Evolutionary conservation across 2,797 vertebrate species (phyloP), one percentile per base, ranked within the genome.

Genomic region (Eulemur mongoz): DNA sequence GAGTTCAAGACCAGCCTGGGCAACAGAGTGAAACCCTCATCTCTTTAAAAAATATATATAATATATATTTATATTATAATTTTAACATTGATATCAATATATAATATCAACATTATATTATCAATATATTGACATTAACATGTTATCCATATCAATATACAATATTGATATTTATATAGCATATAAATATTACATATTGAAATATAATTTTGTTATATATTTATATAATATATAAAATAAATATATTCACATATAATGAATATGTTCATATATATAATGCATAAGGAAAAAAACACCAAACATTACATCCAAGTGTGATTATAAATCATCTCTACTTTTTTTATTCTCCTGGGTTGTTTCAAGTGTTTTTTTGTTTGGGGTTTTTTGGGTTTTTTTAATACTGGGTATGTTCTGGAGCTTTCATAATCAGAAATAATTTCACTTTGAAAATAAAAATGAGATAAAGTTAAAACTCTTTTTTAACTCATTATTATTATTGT

Each of bases 361-460:
- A 79, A 79, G 40, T 89, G 27, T 73, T 91, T 59, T 59, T 59
- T 59, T 30, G 30, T 45, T 91, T 67, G 78, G 73, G 30, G 40
- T 52, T 88, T 88, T 38, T 80, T 40, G 50, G 52, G 8, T 3
- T 61, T 38, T 93, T 63, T 76, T 35, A 23, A 61, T 40, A 89
- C 14, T 63, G 50, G 86, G 57, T n/a, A 75, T 67, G 18, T 69
- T 78, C 14, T 63, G 1, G 38, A 73, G 69, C 22, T 82, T 79
- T 92, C 59, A 93, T 57, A 83, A 75, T 70, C 48, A 73, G 4
- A 94, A 90, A 91, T 72, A 85, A 80, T 63, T 92, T 87, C 59
- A 87, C 70, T 96, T 92, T 86, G 20, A 96, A 93, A 92, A 61
- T 52, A 35, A 94, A 93, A 87, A 76, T 94, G 5, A 80, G 18